Percentiles rank a stretch among this genome's conserved stretches.
phyloP scores from a whole-genome alignment of 2,888 invertebrate species.

The Ormyrus rosae region DNA sequence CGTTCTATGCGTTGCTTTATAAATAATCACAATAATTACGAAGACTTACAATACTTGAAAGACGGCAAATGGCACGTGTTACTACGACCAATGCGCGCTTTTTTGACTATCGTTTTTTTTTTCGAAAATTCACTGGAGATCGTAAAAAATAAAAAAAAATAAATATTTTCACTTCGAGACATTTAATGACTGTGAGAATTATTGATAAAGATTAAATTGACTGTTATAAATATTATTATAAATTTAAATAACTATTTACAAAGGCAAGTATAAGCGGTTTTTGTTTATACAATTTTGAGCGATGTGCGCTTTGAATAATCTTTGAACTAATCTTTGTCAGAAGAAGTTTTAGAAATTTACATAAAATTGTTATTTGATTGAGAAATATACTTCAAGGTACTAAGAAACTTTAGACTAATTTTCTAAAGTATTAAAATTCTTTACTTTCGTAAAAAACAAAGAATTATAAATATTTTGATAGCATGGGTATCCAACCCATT shows the following conservation, averaged over 20 bases:
- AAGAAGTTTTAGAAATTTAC: neutral
- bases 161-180: constrained; percentile 3
- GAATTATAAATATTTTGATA: neutral
- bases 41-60: constrained; percentile 24
- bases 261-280: constrained; percentile 33
- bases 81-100: constrained; percentile 22
- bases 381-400: neutral
- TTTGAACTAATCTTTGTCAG: neutral
- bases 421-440: neutral
- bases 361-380: neutral
- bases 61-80: constrained; percentile 30
- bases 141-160: neutral
- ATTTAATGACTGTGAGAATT: neutral
- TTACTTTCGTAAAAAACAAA: neutral
- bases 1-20: no score
- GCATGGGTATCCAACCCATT: neutral
- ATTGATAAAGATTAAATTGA: neutral
- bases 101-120: constrained; percentile 3
- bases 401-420: neutral
- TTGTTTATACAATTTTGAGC: constrained; percentile 16
- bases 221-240: constrained; percentile 28
- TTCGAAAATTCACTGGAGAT: constrained; percentile 14
- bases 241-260: constrained; percentile 36
- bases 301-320: constrained; percentile 27
- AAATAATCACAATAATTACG: neutral